A percentile compares a stretch with the other conserved stretches of the same genome.
Conservation (phyloP, 2,888 invertebrate genomes). For the Ethmia dodecea region DNA sequence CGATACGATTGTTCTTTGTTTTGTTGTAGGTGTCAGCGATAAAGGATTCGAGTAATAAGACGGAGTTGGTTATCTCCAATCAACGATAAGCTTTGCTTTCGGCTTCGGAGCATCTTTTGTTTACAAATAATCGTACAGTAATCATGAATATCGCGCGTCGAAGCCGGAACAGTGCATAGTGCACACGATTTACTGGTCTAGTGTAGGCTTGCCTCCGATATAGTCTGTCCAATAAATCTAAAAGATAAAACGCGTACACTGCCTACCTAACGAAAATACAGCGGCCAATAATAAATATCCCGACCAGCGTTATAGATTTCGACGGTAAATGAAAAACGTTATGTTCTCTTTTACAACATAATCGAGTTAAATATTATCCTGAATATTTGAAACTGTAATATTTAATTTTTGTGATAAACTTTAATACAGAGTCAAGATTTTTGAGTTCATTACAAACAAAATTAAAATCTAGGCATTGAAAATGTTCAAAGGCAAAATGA, state of each 20-base stretch:
- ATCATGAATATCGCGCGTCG: slow-evolving; percentile 7
- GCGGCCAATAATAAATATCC: slow-evolving; percentile 36
- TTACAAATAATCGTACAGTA: slow-evolving; percentile 19
- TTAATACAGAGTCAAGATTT: neutral
- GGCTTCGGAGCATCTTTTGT: slow-evolving; percentile 24
- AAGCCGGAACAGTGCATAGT: slow-evolving; percentile 42
- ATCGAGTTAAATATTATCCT: too few species aligned
- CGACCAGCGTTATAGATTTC: slow-evolving; percentile 9
- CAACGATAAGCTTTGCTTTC: slow-evolving; percentile 20
- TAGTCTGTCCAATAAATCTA: slow-evolving; percentile 69
- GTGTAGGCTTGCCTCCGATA: slow-evolving; percentile 49
- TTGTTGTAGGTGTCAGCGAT: slow-evolving; percentile 32
- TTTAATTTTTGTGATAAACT: too few species aligned
- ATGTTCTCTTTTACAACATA: too few species aligned
- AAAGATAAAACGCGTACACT: slow-evolving; percentile 50
- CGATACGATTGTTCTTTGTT: slow-evolving; percentile 40
- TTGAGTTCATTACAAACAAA: too few species aligned
- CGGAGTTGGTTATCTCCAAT: slow-evolving; percentile 30
- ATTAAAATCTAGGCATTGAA: too few species aligned
- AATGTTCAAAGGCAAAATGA: too few species aligned
- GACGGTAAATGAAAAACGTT: too few species aligned
- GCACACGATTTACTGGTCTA: slow-evolving; percentile 46
- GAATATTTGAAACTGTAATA: too few species aligned
- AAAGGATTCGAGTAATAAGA: slow-evolving; percentile 36
- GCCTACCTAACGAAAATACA: slow-evolving; percentile 35